phyloP scores from a whole-genome alignment of 1,140 invertebrate genomes.

The Psilanteris sp. region DNA sequence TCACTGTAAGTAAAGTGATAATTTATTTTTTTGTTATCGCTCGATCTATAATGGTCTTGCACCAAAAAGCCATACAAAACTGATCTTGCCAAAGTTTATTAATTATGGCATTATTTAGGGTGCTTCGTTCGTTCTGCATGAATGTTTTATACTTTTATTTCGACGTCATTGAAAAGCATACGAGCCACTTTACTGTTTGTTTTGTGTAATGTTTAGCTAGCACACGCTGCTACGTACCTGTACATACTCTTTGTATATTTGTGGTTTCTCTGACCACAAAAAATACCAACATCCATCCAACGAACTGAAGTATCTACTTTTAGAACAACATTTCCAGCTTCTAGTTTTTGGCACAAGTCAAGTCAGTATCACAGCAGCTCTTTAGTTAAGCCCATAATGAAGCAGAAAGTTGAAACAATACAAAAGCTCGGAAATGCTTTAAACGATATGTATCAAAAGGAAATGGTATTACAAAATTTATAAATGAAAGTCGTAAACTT shows the following conservation, averaged over 20 bases:
- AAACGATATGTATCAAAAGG: slow-evolving; percentile 41
- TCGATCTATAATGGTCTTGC: too few species aligned
- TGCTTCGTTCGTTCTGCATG: slow-evolving; percentile 1
- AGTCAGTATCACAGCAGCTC: slow-evolving; percentile 14
- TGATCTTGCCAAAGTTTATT: too few species aligned
- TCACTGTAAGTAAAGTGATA: slow-evolving; percentile 24
- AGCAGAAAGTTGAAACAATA: slow-evolving; percentile 40
- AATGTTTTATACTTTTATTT: slow-evolving; percentile 37
- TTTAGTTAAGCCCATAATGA: slow-evolving; percentile 55
- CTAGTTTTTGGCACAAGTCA: slow-evolving; percentile 52
- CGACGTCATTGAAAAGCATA: slow-evolving; percentile 20
- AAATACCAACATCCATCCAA: slow-evolving; percentile 62
- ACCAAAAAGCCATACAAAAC: too few species aligned
- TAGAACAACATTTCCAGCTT: slow-evolving; percentile 39
- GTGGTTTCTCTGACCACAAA: slow-evolving; percentile 71
- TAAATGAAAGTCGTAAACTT: slow-evolving; percentile 9
- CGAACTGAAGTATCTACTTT: slow-evolving; percentile 39
- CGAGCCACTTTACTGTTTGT: slow-evolving; percentile 38
- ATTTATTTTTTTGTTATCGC: slow-evolving; percentile 32
- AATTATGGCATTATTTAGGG: too few species aligned
- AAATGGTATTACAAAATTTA: slow-evolving; percentile 38
- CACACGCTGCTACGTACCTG: slow-evolving; percentile 37
- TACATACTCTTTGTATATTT: slow-evolving; percentile 68
- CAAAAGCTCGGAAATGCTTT: slow-evolving; percentile 29
- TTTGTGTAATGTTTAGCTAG: slow-evolving; percentile 39